A percentile compares a stretch with the other conserved stretches of the same genome.
Evolutionary conservation across 2,888 invertebrate species (phyloP).

Genomic region (Villa cingulata): DNA sequence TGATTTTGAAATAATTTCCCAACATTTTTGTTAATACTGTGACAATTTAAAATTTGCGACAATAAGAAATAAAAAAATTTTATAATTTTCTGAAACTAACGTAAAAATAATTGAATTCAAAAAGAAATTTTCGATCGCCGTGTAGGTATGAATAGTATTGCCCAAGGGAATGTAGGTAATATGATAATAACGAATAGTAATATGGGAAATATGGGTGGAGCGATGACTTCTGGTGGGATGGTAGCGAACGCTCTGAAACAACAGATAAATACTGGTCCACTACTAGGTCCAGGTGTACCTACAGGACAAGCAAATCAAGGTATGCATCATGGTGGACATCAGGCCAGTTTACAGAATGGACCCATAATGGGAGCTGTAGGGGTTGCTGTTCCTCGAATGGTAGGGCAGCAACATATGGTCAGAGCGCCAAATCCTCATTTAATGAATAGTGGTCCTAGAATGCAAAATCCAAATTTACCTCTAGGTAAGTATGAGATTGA

Average conservation of each 20-base stretch:
- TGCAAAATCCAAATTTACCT: slow-evolving; percentile 41
- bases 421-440: slow-evolving; percentile 35
- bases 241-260: slow-evolving; percentile 61
- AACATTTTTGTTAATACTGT: too few relatives aligned
- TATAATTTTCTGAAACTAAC: too few relatives aligned
- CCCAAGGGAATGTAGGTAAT: slow-evolving; percentile 44
- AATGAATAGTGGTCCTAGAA: slow-evolving; percentile 41
- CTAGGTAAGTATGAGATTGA: slow-evolving; percentile 11
- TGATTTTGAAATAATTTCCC: too few relatives aligned
- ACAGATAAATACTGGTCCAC: slow-evolving; percentile 42
- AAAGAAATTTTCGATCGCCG: slow-evolving; percentile 10
- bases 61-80: too few relatives aligned
- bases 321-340: slow-evolving; percentile 28
- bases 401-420: slow-evolving; percentile 29
- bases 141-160: slow-evolving; percentile 54
- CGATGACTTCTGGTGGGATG: slow-evolving; percentile 59
- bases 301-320: slow-evolving; percentile 22
- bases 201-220: slow-evolving; percentile 48
- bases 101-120: too few relatives aligned
- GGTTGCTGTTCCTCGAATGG: slow-evolving; percentile 27
- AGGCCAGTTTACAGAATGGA: slow-evolving; percentile 60
- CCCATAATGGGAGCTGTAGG: slow-evolving; percentile 46
- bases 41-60: too few relatives aligned
- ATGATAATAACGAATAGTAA: slow-evolving; percentile 73
- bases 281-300: slow-evolving; percentile 16